Base-by-base conservation (phyloP, 2,113 vertebrate genomes). In the Pseudorhombus dupliciocellatus region DNA sequence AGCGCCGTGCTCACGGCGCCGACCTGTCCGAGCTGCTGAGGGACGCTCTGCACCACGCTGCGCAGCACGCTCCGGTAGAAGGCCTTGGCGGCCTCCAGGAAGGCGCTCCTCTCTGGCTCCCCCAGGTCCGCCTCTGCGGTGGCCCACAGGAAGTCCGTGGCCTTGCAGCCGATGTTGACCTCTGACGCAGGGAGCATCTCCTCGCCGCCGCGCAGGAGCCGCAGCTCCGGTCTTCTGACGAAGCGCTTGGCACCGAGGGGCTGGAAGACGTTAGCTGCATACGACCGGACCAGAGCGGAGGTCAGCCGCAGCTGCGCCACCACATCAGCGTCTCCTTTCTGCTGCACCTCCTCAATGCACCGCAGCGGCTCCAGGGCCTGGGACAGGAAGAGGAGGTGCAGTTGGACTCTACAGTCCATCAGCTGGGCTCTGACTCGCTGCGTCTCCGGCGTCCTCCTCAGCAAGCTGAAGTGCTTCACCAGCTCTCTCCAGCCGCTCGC, bases 361-460 rank as follows among this genome's bases (percentile, higher is more conserved):
- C 54, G 64, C 10, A 94, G 88, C 0, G 93, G 90, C 51, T 90
- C 76, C 72, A 94, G 30, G 0, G 89, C 28, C 4, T 89, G 77
- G 9, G 79, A 71, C 0, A 94, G 88, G 69, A 94, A 94, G 7
- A 90, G 55, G 24, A 92, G 75, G 8, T 58, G 52, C 2, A 91
- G 80, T 62, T 64, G 78, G 4, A 91, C 30, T 26, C 72, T 53
- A 1, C 53, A 26, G 42, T 90, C 64, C 34, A 53, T 51, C 26
- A 94, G 70, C 25, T 40, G 79, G 11, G 2, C 12, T 51, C 25
- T 31, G 46, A 92, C 84, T 2, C 2, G 22, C 3, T 15, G 11
- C 0, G 10, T 30, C 0, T 34, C 75, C 12, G 20, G 34, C 0
- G 46, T 10, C 44, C 15, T n/a, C 0, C 1, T 46, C 57, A 77